These are phyloP conservation scores for Amphipyra berbera DNA, from an alignment of 2,888 invertebrate species.

Conservation along the genomic window DNA sequence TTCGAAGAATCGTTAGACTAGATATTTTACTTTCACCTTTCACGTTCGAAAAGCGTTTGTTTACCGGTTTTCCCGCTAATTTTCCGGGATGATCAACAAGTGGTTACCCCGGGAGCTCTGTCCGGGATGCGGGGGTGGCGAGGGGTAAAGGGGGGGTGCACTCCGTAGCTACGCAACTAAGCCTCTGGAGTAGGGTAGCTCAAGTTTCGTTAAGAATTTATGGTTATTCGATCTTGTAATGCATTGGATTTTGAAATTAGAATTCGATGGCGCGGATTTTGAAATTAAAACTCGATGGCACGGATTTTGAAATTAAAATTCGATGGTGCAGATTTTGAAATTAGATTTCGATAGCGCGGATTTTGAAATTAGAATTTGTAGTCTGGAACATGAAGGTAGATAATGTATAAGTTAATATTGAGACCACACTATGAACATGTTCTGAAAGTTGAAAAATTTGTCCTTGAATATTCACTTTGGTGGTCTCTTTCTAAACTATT, in stretches of 20 bases:
- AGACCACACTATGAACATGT: too few species aligned
- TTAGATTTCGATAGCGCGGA: too few species aligned
- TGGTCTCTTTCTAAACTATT: too few species aligned
- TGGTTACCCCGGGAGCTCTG: conserved; percentile 60
- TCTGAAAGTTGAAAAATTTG: too few species aligned
- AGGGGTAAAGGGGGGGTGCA: conserved; percentile 33
- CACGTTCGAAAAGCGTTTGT: conserved; percentile 34
- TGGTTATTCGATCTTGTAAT: conserved; percentile 6
- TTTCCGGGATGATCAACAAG: conserved; percentile 69
- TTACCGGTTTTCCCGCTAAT: conserved; percentile 56
- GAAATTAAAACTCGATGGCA: too few species aligned
- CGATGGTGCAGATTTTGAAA: too few species aligned
- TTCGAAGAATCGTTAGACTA: conserved; percentile 6
- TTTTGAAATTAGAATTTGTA: too few species aligned
- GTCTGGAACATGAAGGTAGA: too few species aligned
- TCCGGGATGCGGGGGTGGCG: conserved; percentile 28
- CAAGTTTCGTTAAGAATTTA: conserved; percentile 18
- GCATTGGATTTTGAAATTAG: conserved; percentile 3
- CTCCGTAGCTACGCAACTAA: conserved; percentile 62
- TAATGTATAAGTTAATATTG: too few species aligned
- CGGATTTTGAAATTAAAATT: too few species aligned
- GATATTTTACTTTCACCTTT: conserved; percentile 17
- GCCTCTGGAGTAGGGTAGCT: conserved; percentile 38
- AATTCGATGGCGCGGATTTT: not conserved
- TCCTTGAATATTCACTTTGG: too few species aligned